Evolutionary conservation across 2,113 vertebrate genomes (phyloP).

Genomic region (Damaliscus lunatus): DNA sequence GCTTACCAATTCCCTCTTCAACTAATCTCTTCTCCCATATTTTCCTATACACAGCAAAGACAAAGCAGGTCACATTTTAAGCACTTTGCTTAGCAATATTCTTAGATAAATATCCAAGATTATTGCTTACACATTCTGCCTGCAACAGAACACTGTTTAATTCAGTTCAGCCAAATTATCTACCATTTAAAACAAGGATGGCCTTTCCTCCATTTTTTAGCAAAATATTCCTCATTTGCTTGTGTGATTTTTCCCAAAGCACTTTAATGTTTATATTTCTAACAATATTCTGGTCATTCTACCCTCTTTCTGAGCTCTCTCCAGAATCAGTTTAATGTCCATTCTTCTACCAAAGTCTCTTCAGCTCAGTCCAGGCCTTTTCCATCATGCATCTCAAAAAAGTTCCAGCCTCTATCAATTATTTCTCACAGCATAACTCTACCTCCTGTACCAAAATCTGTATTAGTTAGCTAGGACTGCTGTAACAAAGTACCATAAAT

Average conservation of each 20-base stretch:
- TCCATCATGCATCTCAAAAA: background rate
- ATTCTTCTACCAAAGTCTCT: background rate
- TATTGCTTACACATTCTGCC: background rate
- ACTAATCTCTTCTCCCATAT: background rate
- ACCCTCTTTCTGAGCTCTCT: background rate
- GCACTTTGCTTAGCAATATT: background rate
- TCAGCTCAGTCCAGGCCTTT: background rate
- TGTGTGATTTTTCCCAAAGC: background rate
- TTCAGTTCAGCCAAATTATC: background rate
- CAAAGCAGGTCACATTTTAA: background rate
- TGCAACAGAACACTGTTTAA: background rate
- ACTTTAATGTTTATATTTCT: background rate
- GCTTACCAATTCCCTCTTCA: background rate
- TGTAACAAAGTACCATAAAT: background rate
- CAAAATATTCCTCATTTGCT: background rate
- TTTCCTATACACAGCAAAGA: background rate
- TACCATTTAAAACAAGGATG: background rate
- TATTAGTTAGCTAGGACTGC: background rate
- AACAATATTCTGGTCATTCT: background rate
- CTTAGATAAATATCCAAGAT: background rate
- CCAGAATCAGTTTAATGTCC: background rate
- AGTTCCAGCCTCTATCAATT: background rate
- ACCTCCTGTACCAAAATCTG: background rate
- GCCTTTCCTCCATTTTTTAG: background rate
- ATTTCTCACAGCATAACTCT: background rate